These are phyloP conservation scores for Salvelinus fontinalis DNA, from an alignment of 2,113 vertebrate genomes.

Conservation along the genomic window DNA sequence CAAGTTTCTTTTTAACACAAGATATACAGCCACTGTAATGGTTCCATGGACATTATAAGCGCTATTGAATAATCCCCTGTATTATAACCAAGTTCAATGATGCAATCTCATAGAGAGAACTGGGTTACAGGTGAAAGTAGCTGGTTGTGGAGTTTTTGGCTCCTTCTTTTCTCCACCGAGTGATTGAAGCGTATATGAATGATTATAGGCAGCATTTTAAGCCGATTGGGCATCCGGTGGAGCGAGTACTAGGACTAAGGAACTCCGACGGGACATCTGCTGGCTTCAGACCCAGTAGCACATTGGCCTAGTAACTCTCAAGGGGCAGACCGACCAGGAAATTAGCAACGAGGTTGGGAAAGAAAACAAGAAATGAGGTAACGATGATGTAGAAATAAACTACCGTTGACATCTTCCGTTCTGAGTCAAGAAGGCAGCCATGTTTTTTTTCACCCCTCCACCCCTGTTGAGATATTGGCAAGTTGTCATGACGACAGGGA, in stretches of 20 bases:
- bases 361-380: constrained; percentile 74
- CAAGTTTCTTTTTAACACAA: constrained; percentile 27
- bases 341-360: constrained; percentile 55
- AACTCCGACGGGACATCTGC: constrained; percentile 59
- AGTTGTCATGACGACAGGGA: constrained; percentile 99
- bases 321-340: constrained; percentile 29
- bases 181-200: constrained; percentile 39
- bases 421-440: constrained; percentile 71
- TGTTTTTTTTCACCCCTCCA: constrained; percentile 47
- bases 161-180: constrained; percentile 23
- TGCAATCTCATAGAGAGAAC: constrained; percentile 14
- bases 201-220: constrained; percentile 59
- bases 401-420: constrained; percentile 76
- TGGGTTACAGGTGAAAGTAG: no score
- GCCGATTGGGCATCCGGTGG: constrained; percentile 65
- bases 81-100: constrained; percentile 9
- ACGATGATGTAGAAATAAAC: constrained; percentile 85
- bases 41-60: not conserved
- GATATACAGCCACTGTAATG: not conserved
- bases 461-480: constrained; percentile 80
- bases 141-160: constrained; percentile 8
- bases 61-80: not conserved
- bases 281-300: constrained; percentile 39
- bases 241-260: constrained; percentile 57
- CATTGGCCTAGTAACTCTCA: constrained; percentile 31